phyloP scores from a whole-genome alignment of 1,140 invertebrate genomes.

The Drosophila kanapiae region DNA sequence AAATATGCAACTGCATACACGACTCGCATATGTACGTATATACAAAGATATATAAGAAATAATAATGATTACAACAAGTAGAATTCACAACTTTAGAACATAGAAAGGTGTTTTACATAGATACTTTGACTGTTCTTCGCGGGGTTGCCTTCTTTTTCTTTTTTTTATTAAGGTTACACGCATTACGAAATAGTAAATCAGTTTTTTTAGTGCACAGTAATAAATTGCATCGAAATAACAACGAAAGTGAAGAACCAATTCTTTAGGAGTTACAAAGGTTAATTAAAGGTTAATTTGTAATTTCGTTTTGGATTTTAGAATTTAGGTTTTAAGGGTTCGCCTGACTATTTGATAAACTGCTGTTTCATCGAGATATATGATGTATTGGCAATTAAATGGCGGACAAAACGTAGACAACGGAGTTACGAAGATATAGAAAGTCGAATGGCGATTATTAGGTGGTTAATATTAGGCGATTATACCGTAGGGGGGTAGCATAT shows the following conservation, averaged over 20 bases:
- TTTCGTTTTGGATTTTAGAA: slow-evolving; percentile 37
- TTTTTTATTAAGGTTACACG: slow-evolving; percentile 1
- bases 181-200: slow-evolving; percentile 29
- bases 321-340: slow-evolving; percentile 1
- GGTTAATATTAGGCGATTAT: slow-evolving; percentile 60
- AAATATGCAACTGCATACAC: slow-evolving; percentile 74
- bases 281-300: slow-evolving; percentile 39
- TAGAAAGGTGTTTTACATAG: slow-evolving; percentile 41
- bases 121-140: slow-evolving; percentile 32
- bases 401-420: slow-evolving; percentile 59
- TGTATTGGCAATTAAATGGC: slow-evolving; percentile 70
- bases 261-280: slow-evolving; percentile 34
- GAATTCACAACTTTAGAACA: slow-evolving; percentile 38
- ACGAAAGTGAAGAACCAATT: slow-evolving; percentile 59
- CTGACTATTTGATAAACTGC: slow-evolving; percentile 2
- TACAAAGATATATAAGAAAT: slow-evolving; percentile 72
- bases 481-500: slow-evolving; percentile 45
- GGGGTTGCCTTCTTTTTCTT: slow-evolving; percentile 6
- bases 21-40: slow-evolving; percentile 74
- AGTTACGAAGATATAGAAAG: slow-evolving; percentile 43
- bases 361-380: slow-evolving; percentile 20
- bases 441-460: slow-evolving; percentile 48
- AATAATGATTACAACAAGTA: slow-evolving; percentile 54
- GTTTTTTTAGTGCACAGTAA: slow-evolving; percentile 71
- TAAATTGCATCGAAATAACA: slow-evolving; percentile 78